Evolutionary conservation across 2,113 vertebrate genomes (phyloP), one percentile per base, ranked within the genome.

Genomic region (Triplophysa dalaica): DNA sequence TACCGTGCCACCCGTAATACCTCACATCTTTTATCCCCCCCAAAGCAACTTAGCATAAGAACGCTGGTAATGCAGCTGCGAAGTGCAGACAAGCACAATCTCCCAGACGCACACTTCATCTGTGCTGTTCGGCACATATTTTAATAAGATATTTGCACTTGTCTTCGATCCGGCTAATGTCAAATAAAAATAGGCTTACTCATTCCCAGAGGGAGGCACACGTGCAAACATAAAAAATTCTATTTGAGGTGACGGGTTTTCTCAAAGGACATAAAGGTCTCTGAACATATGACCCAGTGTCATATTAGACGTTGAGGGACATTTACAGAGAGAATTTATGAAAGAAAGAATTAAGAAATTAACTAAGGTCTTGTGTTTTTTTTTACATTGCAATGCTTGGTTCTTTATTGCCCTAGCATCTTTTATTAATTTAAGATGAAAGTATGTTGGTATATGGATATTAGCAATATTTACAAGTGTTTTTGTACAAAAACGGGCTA

Each of bases 1-100:
- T 64, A 61, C 38, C 5, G 64, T 56, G 67, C 62, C 78, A 58
- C 38, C 77, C 24, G 48, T 72, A 61, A 64, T 70, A 83, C 81
- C 9, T 64, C 76, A 79, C 56, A 50, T 78, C 83, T 84, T 81
- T 78, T 75, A 82, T 84, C 81, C 70, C 61, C 65, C 70, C 65
- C 70, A 50, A 43, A 69, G 74, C 80, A 80, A 75, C 68, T 80
- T 68, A 77, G 66, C 74, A 84, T 60, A 73, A 82, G 54, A 86
- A 79, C 17, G 77, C 58, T 41, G 54, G 67, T 75, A 76, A 86
- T 77, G 50, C 68, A 72, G 78, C 79, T 86, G 79, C 79, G 61
- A 70, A 48, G 61, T 61, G 52, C 64, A 82, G 80, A 82, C 81
- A 83, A 81, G 78, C 79, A n/a, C 79, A 84, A 84, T 84, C 83